Evolutionary conservation across 2,797 vertebrate species (phyloP).

Genomic region (Semotilus atromaculatus): DNA sequence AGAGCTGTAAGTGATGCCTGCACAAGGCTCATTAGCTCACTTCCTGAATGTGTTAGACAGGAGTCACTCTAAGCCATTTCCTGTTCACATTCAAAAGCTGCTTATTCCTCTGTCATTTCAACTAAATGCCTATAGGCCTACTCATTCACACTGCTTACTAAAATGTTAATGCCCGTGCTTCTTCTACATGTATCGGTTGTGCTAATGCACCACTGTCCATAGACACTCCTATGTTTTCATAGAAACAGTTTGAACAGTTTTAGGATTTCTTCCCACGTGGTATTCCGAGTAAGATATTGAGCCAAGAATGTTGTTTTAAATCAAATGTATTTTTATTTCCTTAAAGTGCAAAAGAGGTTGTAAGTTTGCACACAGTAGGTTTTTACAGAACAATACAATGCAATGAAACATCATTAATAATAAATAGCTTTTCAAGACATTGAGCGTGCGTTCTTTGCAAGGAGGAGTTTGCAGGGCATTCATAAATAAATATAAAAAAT

Average conservation of each 20-base stretch:
- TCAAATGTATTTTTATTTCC: constrained; percentile 70
- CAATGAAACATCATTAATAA: constrained; percentile 62
- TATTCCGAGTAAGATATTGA: constrained; percentile 4
- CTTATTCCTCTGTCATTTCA: neutral
- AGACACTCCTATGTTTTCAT: neutral
- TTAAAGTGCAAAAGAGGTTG: constrained; percentile 68
- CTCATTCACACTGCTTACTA: neutral
- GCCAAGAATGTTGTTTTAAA: constrained; percentile 46
- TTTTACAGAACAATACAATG: constrained; percentile 61
- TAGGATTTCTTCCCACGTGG: neutral
- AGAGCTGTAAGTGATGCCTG: constrained; percentile 55
- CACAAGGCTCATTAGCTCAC: constrained; percentile 51
- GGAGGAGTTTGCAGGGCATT: constrained; percentile 62
- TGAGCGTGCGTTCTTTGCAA: constrained; percentile 58
- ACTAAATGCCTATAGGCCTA: neutral
- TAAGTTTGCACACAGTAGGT: constrained; percentile 61
- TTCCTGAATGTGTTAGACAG: constrained; percentile 36
- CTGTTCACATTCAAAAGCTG: neutral
- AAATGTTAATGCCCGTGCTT: neutral
- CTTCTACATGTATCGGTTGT: neutral
- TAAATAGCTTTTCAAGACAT: constrained; percentile 63
- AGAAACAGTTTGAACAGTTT: neutral
- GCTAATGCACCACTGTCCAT: neutral
- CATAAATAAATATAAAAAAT: constrained; percentile 75
- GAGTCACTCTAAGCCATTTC: neutral